phyloP scores from a whole-genome alignment of 1,140 invertebrate species.

The Dendrolimus kikuchii region DNA sequence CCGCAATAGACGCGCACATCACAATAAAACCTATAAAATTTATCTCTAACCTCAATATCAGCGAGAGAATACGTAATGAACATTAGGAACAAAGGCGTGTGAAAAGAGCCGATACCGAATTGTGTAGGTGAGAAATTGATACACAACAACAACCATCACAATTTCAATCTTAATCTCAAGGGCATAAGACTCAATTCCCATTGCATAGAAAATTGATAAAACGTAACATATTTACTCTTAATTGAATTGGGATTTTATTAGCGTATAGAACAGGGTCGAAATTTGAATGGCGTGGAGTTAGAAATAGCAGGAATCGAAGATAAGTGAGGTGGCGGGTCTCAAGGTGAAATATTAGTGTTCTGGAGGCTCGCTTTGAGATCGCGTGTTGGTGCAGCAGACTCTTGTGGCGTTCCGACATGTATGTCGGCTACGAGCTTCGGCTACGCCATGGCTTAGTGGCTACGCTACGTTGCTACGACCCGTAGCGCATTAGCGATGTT shows the following conservation, averaged over 20 bases:
- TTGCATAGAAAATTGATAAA: constrained; percentile 12
- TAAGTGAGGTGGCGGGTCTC: constrained; percentile 41
- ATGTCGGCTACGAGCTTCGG: constrained; percentile 15
- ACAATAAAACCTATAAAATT: constrained; percentile 59
- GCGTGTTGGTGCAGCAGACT: constrained; percentile 24
- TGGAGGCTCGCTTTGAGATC: constrained; percentile 44
- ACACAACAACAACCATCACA: constrained; percentile 11
- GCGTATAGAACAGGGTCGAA: constrained; percentile 9
- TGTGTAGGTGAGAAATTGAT: constrained; percentile 50
- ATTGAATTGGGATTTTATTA: too few species aligned
- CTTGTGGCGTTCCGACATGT: constrained; percentile 19
- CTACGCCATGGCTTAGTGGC: constrained; percentile 1
- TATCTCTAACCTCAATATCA: constrained; percentile 54
- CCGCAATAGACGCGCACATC: constrained; percentile 33
- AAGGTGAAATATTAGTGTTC: constrained; percentile 56
- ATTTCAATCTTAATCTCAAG: constrained; percentile 21
- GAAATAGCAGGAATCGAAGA: constrained; percentile 38
- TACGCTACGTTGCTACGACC: constrained; percentile 8
- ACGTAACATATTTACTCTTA: constrained; percentile 12
- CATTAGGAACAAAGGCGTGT: constrained; percentile 59
- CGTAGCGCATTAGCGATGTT: neutral
- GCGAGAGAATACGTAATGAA: constrained; percentile 61
- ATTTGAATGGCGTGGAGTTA: constrained; percentile 13
- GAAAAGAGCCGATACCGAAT: constrained; percentile 53
- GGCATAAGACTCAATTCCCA: constrained; percentile 21